Base-by-base conservation (phyloP, 2,888 invertebrate species). In the Laspeyria flexula region DNA sequence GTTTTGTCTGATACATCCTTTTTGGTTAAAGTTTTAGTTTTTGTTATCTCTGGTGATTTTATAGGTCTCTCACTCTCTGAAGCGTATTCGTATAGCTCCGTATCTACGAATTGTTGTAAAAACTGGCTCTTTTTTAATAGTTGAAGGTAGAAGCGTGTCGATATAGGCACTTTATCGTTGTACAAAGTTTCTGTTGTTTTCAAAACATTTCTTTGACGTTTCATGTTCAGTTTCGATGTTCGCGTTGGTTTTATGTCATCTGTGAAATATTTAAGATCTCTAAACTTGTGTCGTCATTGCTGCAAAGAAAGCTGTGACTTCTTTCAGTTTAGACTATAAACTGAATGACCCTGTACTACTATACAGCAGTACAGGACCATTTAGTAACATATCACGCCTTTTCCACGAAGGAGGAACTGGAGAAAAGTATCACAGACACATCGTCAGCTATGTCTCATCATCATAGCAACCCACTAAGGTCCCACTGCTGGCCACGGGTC, bases 131-230 rank as follows among this genome's bases (percentile, higher is more conserved):
- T 79, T 56, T 91, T 91, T 0, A 92, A 64, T 7, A 91, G 70
- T 60, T 91, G 90, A 0, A 92, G 79, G 55, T 89, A 86, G 53
- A 91, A 92, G 2, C 92, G 78, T 0, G 90, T 92, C 1, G 86
- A 88, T 27, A 92, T 85, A 0, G 92, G 84, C 0, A 92, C 90
- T 72, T 91, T 92, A 53, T 91, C 91, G 64, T 89, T 81, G 62
- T 81, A 90, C 3, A 92, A 52, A 0, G 90, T 91, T 71, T 92
- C 91, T 53, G 82, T 88, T 10, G 60, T 69, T 71, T 86, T 91
- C 12, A 92, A 64, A 7, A 91, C 60, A 13, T 77, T 78, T 46
- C 80, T 90, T 40, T 85, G 84, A 7, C 83, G 79, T 67, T 88
- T 91, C 0, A 65, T 16, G 43, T 77, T 73, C 1, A 55, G 46